Conservation (phyloP, 1,140 invertebrate species). For the Stegodyphus dumicola region DNA sequence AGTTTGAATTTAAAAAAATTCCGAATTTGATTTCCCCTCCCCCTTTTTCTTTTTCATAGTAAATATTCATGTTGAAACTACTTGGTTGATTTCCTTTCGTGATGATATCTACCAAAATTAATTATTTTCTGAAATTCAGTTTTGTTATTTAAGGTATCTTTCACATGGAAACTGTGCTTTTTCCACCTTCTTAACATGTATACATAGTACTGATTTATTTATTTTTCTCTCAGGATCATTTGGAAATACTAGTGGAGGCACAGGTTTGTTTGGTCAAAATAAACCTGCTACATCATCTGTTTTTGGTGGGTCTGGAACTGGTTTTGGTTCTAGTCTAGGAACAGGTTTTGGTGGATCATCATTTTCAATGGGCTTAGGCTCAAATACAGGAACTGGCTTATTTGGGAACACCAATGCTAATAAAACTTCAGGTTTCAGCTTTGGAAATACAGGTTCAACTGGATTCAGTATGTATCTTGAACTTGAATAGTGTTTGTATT, state of each 20-base stretch:
- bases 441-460: constrained; percentile 65
- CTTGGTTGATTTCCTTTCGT: too few species aligned
- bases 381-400: constrained; percentile 59
- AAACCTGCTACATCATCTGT: constrained; percentile 58
- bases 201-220: background rate
- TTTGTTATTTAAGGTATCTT: too few species aligned
- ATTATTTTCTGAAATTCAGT: too few species aligned
- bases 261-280: constrained; percentile 60
- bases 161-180: too few species aligned
- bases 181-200: background rate
- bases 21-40: too few species aligned
- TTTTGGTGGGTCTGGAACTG: constrained; percentile 62
- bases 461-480: constrained; percentile 40
- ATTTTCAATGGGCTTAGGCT: constrained; percentile 65
- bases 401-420: constrained; percentile 60
- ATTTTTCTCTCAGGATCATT: constrained; percentile 53
- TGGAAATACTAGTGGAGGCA: constrained; percentile 60
- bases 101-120: too few species aligned
- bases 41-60: too few species aligned
- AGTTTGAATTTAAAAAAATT: too few species aligned
- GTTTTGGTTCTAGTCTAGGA: constrained; percentile 49
- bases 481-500: too few species aligned
- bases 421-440: constrained; percentile 61
- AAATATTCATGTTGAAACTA: too few species aligned
- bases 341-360: constrained; percentile 64